Percentiles rank a stretch among this genome's conserved stretches.
phyloP scores from a whole-genome alignment of 2,113 vertebrate species.

The Pelmatolapia mariae region DNA sequence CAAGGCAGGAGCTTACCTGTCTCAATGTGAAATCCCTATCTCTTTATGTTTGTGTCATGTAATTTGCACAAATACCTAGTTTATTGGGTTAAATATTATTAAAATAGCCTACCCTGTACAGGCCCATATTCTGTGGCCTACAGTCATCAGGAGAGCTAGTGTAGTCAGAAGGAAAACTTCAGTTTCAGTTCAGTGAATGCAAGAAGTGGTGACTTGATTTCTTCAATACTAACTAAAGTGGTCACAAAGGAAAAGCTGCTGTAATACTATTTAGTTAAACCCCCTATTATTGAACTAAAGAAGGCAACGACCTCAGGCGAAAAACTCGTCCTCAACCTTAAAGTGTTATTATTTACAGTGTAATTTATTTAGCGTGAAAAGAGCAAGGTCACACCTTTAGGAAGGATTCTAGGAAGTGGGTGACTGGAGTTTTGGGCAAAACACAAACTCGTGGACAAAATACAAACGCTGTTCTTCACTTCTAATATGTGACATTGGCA shows the following conservation, averaged over 20 bases:
- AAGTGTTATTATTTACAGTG: not conserved
- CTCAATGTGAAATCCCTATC: not conserved
- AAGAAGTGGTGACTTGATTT: not conserved
- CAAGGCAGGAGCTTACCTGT: not conserved
- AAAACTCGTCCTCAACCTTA: not conserved
- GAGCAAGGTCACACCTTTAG: not conserved
- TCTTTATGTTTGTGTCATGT: not conserved
- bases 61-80: not conserved
- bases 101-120: not conserved
- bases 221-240: not conserved
- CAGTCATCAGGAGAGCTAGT: not conserved
- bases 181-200: not conserved
- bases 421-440: conserved; percentile 26
- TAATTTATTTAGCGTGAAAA: not conserved
- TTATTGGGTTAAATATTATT: not conserved
- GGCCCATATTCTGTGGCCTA: not conserved
- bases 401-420: not conserved
- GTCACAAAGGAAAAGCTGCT: not conserved
- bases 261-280: not conserved
- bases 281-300: fast-evolving
- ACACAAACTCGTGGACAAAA: conserved; percentile 30
- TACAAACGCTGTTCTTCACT: not conserved
- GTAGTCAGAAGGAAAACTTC: not conserved
- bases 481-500: conserved; percentile 20
- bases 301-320: not conserved